Base-by-base conservation (phyloP, 1,140 invertebrate genomes). In the Dinoponera quadriceps region DNA sequence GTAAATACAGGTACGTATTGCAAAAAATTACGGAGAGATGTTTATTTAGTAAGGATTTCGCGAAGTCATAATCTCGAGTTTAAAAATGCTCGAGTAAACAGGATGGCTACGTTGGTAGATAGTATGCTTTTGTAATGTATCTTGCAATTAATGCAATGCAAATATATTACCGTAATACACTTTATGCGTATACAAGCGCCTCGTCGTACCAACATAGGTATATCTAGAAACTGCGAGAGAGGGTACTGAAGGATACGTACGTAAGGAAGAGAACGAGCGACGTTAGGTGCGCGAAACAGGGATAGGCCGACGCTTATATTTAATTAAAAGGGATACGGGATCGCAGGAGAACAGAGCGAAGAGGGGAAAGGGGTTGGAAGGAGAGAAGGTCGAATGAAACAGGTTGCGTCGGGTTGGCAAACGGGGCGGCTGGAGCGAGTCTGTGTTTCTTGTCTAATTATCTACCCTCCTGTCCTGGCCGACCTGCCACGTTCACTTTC, bases 391-490 rank as follows among this genome's bases (percentile, higher is more conserved):
- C 48, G 66, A 27, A 75, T 49, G 78, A 66, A 60, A 48, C 49
- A 27, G 55, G 59, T 83, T 66, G 33, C 22, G 72, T 29, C n/a
- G 54, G 49, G 11, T 16, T 11, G 54, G 16, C 13, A 44, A 51
- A 27, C 25, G 44, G 66, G 62, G 59, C 25, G 65, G 20, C 16
- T 22, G 74, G 65, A 51, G 33, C 25, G 33, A 18, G 63, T 86
- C 86, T 90, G 85, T 90, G 90, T 91, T 91, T 91, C 91, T 92
- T 92, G 91, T 92, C 91, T 92, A 92, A 92, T 92, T 92, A 92
- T 92, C 90, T 89, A 89, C 77, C 89, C 89, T 87, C 82, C 69
- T 62, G 60, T 85, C 77, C 74, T 68, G 48, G 44, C 44, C 55
- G 88, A 85, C 55, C 86, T 88, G 84, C 86, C 84, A 86, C 81